These are phyloP conservation scores for Fulica atra DNA, from an alignment of 2,113 vertebrate genomes.

Conservation along the genomic window DNA sequence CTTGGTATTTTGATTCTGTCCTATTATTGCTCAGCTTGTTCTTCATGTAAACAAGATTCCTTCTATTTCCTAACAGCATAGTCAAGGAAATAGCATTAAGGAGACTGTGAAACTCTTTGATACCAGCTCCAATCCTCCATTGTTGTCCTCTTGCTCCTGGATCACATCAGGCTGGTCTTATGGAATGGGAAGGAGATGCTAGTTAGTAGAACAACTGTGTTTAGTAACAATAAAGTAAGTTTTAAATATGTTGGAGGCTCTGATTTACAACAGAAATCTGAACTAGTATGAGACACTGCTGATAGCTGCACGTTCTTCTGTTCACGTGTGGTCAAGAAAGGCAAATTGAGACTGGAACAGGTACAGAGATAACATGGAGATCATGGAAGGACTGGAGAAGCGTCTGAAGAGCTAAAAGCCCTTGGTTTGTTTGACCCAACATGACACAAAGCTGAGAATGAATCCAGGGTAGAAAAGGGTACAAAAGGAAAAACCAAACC, in stretches of 20 bases:
- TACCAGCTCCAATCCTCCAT: not conserved
- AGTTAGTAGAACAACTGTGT: not conserved
- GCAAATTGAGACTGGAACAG: not conserved
- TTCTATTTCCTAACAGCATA: not conserved
- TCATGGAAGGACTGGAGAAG: not conserved
- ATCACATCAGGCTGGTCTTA: not conserved
- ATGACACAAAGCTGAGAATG: not conserved
- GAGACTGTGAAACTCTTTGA: not conserved
- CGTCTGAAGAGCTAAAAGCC: not conserved
- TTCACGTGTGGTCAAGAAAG: not conserved
- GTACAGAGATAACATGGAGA: not conserved
- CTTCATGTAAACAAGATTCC: constrained; percentile 1
- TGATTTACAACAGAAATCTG: not conserved
- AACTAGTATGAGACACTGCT: not conserved
- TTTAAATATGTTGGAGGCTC: not conserved
- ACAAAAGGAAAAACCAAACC: not conserved
- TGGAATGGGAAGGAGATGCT: not conserved
- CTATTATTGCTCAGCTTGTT: not conserved
- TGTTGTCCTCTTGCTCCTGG: not conserved
- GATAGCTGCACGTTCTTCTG: not conserved
- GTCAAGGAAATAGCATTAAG: not conserved
- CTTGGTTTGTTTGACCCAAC: not conserved
- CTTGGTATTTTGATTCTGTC: constrained; percentile 30
- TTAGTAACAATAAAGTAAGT: not conserved
- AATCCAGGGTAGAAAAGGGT: not conserved